Evolutionary conservation across 2,797 vertebrate genomes (phyloP), one percentile per base, ranked within the genome.

Genomic region (Myripristis jacobus): DNA sequence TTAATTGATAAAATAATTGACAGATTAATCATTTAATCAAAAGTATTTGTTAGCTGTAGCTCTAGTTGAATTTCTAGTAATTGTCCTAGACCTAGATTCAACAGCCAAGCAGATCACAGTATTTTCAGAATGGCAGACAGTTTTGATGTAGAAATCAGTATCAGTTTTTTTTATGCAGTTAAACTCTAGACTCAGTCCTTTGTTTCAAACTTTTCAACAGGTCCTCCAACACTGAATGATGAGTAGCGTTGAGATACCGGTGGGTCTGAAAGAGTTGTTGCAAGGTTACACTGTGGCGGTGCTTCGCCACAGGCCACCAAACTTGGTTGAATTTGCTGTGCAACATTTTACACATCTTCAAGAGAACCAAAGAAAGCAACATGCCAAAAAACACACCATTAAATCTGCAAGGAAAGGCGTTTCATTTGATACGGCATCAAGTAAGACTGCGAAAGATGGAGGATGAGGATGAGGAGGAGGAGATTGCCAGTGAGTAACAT

Each of bases 251-350:
- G 92, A 95, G 87, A 95, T 98, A 83, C 96, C 96, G 8, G 83
- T 88, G 4, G 96, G 96, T 61, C 87, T 97, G 82, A 95, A 92
- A 8, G 96, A 97, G 90, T 94, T 98, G 74, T 92, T 97, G 87
- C 96, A 96, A 92, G 95, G 94, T 18, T 98, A 95, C 89, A 95
- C 96, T 0, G 95, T 96, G 90, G 96, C 96, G 91, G 97, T 98
- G 55, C 91, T 97, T 66, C 94, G 95, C 78, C 91, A 83, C 82
- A 91, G 91, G 83, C 96, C 96, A 4, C 62, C 92, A 1, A 93
- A 97, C 85, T 83, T 97, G 55, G 91, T 95, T 21, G 94, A 95
- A 66, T 98, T 97, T 83, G 96, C 96, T 0, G 94, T 96, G 41
- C 94, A 95, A n/a, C 95, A 98, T 83, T 98, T 98, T 82, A 93